Evolutionary conservation across 2,888 invertebrate genomes (phyloP), one percentile per base, ranked within the genome.

Genomic region (Mythimna vitellina): DNA sequence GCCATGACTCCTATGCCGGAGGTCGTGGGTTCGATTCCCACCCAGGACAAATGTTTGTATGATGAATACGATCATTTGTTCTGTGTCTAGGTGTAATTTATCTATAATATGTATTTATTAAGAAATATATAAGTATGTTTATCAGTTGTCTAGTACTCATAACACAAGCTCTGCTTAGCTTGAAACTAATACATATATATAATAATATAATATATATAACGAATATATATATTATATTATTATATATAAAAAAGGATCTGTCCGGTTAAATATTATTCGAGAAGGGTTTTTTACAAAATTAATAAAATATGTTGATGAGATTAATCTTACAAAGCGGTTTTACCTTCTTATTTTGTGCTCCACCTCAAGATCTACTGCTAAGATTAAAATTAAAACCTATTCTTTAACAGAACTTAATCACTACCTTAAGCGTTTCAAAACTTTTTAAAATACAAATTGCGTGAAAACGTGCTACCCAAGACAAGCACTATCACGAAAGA

Each of bases 401-500:
- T 35, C 20, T 17, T 70, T 38, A 58, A 73, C 17, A 32, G 32
- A 63, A 67, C 58, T 68, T 60, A 49, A 69, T 56, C 53, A 65
- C 62, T 35, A 7, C 10, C 57, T 35, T 8, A 35, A 35, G 6
- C 17, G 32, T 53, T 56, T 29, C 10, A 3, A 69, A 80, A 70
- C 61, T 64, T 65, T 73, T 62, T 49, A n/a, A 57, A 74, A 69
- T 38, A 74, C 60, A 81, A 81, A 71, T 42, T 65, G 53, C 54
- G 54, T 22, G 29, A 81, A 74, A 73, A 70, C 57, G 22, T 60
- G 54, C 53, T 51, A 68, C 62, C 32, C 32, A 69, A 85, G 75
- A 72, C 76, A 54, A 81, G 73, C 80, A 88, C 86, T 88, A 90
- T 87, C 83, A 70, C 81, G 57, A 82, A 89, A 86, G 78, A 85